phyloP scores from a whole-genome alignment of 1,140 invertebrate genomes.

The Scaptomyza graminum region DNA sequence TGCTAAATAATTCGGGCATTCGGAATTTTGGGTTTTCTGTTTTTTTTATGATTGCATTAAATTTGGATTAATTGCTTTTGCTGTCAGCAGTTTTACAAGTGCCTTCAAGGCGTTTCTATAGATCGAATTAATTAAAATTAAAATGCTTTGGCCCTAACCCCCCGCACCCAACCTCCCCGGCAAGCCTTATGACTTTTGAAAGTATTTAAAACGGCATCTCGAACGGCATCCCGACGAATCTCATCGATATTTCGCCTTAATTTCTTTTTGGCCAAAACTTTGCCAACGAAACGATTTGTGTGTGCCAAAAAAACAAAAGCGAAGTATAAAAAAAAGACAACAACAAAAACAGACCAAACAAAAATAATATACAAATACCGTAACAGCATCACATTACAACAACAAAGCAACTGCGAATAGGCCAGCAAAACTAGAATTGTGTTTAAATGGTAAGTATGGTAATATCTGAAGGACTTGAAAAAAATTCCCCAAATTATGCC shows the following conservation, averaged over 20 bases:
- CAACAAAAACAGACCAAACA: background rate
- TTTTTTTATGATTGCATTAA: constrained; percentile 19
- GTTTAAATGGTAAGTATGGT: constrained; percentile 30
- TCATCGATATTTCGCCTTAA: constrained; percentile 27
- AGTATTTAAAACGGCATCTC: constrained; percentile 39
- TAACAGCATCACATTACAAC: constrained; percentile 1
- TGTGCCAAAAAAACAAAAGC: background rate
- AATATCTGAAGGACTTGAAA: background rate
- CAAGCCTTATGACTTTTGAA: constrained; percentile 48
- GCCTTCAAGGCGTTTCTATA: constrained; percentile 12
- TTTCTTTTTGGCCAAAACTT: constrained; percentile 21
- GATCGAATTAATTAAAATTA: constrained; percentile 40
- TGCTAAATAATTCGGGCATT: constrained; percentile 21
- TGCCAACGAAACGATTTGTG: constrained; percentile 17
- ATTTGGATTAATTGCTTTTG: constrained; percentile 12
- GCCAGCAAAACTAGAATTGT: no score
- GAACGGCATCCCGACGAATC: no score
- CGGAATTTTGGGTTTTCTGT: background rate
- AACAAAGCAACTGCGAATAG: background rate
- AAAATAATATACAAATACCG: constrained; percentile 11
- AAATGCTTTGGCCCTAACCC: background rate
- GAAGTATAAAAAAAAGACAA: background rate
- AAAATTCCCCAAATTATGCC: no score
- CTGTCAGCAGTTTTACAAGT: constrained; percentile 9
- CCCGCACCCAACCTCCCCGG: background rate